A percentile compares a stretch with the other conserved stretches of the same genome.
Conservation (phyloP, 2,113 vertebrate species). For the Tauraco erythrolophus region DNA sequence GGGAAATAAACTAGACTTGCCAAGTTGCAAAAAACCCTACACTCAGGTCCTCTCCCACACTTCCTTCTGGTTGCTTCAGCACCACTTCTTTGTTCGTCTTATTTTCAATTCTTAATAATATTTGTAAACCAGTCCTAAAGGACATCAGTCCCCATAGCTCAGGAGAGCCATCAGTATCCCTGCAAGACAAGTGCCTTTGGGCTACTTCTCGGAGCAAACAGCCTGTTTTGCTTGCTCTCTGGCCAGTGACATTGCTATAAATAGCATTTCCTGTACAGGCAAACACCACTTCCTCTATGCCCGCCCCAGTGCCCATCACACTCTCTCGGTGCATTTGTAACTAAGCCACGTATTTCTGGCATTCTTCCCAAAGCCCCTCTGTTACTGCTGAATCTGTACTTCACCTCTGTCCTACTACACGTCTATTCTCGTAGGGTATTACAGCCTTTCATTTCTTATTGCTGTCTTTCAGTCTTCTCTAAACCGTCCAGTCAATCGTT, state of each 20-base stretch:
- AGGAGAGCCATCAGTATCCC: background rate
- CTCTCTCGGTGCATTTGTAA: background rate
- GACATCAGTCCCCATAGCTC: background rate
- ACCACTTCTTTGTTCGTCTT: background rate
- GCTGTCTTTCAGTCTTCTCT: background rate
- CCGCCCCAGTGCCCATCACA: rapidly evolving
- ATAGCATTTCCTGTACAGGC: background rate
- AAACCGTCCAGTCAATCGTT: background rate
- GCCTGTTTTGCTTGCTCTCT: background rate
- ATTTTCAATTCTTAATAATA: background rate
- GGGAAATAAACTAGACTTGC: background rate
- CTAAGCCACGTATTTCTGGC: background rate
- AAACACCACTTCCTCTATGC: background rate
- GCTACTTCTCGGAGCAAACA: background rate
- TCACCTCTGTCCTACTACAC: background rate
- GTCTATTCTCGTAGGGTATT: background rate
- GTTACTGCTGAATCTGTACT: background rate
- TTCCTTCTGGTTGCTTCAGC: background rate
- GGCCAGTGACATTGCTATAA: background rate
- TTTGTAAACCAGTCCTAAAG: background rate
- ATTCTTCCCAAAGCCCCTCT: background rate
- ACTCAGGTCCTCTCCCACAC: background rate
- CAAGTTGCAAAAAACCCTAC: background rate
- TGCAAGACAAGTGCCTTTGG: background rate
- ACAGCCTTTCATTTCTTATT: background rate